These are phyloP conservation scores for Xylophagus ater DNA, from an alignment of 2,888 invertebrate genomes.

Conservation along the genomic window DNA sequence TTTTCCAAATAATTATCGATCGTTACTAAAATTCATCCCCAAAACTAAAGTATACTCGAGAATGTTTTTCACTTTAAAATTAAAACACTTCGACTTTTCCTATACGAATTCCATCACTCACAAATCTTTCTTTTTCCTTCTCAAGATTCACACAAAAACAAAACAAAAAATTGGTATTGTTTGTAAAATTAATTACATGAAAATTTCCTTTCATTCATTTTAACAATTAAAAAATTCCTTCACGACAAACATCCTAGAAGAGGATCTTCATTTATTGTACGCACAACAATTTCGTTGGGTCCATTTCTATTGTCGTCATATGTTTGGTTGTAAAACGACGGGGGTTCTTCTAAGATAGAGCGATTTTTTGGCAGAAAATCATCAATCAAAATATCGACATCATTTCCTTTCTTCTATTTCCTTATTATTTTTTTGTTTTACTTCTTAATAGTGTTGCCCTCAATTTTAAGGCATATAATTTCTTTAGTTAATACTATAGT, in stretches of 20 bases:
- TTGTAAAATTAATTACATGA: too few species aligned
- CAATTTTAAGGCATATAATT: not conserved
- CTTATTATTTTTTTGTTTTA: not conserved
- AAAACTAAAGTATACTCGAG: too few species aligned
- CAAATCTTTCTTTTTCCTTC: too few species aligned
- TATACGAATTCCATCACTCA: too few species aligned
- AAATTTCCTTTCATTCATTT: too few species aligned
- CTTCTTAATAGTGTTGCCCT: not conserved
- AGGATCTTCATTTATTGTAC: not conserved
- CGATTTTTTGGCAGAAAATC: conserved; percentile 1
- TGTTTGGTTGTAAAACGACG: too few species aligned
- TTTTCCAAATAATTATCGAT: too few species aligned
- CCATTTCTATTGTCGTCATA: not conserved
- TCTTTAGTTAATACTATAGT: not conserved
- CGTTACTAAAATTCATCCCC: too few species aligned
- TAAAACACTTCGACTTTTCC: too few species aligned
- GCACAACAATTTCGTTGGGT: not conserved
- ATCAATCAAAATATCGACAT: conserved; percentile 2
- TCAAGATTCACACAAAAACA: too few species aligned
- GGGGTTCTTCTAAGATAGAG: not conserved
- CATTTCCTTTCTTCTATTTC: not conserved
- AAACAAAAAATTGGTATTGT: too few species aligned
- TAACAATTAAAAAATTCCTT: conserved; percentile 1
- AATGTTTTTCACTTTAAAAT: too few species aligned
- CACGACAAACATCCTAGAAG: not conserved